phyloP scores from a whole-genome alignment of 1,140 invertebrate species.

The Cydia splendana region DNA sequence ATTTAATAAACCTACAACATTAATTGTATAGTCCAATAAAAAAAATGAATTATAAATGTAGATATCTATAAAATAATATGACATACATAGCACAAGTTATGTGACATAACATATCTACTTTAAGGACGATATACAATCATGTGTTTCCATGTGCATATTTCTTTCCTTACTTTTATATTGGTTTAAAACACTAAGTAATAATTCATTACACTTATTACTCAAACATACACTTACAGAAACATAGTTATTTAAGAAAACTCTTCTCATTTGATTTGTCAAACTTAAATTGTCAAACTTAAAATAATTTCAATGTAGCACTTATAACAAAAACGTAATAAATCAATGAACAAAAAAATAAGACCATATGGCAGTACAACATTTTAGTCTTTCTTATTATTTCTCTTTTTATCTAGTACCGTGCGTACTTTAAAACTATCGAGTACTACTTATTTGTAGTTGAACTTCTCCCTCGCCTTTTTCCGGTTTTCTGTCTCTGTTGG shows the following conservation, averaged over 20 bases:
- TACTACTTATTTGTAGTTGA: neutral
- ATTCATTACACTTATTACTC: slow-evolving; percentile 7
- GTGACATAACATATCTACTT: neutral
- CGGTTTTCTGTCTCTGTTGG: slow-evolving; percentile 44
- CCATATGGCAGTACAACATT: neutral
- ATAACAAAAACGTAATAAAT: neutral
- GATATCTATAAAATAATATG: no score
- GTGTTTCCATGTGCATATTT: neutral
- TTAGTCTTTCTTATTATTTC: neutral
- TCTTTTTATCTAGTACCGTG: neutral
- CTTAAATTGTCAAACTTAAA: slow-evolving; percentile 5
- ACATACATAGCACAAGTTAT: neutral
- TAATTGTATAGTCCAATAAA: no score
- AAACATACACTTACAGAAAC: slow-evolving; percentile 12
- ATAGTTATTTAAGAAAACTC: neutral
- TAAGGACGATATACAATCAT: neutral
- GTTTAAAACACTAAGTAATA: neutral
- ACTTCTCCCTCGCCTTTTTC: slow-evolving; percentile 45
- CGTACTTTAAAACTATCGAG: neutral
- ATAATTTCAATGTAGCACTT: neutral
- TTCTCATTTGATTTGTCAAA: neutral
- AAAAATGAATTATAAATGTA: no score
- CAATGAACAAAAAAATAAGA: neutral
- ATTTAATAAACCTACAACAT: no score
- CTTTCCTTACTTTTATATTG: neutral